Conservation (phyloP, 2,888 invertebrate species). For the Capitulum mitella region DNA sequence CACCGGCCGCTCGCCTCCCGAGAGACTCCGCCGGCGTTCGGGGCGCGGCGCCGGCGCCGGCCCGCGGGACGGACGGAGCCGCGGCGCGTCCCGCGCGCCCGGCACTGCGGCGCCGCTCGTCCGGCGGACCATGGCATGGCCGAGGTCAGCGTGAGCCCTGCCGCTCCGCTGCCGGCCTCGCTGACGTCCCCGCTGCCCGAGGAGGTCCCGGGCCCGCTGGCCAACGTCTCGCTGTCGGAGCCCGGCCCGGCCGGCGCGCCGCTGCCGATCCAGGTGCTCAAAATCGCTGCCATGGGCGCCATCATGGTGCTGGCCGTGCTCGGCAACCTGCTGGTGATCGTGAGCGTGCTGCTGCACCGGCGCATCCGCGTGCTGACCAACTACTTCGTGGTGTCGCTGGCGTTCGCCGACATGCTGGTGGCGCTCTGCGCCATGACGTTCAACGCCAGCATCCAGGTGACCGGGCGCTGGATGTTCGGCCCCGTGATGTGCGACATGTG, state of each 20-base stretch:
- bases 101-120: neutral
- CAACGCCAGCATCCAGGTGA: slow-evolving; percentile 75
- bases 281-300: slow-evolving; percentile 69
- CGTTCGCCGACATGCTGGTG: slow-evolving; percentile 87
- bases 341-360: slow-evolving; percentile 82
- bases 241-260: neutral
- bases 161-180: neutral
- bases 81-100: neutral
- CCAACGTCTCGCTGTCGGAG: neutral
- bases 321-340: slow-evolving; percentile 88
- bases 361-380: slow-evolving; percentile 82
- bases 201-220: neutral
- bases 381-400: slow-evolving; percentile 90
- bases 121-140: slow-evolving; percentile 6
- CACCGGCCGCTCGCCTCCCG: neutral
- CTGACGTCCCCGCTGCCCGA: neutral
- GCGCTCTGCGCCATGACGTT: slow-evolving; percentile 88
- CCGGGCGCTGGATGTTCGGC: slow-evolving; percentile 81
- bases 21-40: too few relatives aligned
- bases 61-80: neutral
- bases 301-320: slow-evolving; percentile 84
- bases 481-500: slow-evolving; percentile 87
- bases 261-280: slow-evolving; percentile 46
- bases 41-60: too few relatives aligned
- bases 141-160: neutral